These are phyloP conservation scores for Acanthopagrus latus DNA, from an alignment of 2,797 vertebrate species.

Conservation along the genomic window DNA sequence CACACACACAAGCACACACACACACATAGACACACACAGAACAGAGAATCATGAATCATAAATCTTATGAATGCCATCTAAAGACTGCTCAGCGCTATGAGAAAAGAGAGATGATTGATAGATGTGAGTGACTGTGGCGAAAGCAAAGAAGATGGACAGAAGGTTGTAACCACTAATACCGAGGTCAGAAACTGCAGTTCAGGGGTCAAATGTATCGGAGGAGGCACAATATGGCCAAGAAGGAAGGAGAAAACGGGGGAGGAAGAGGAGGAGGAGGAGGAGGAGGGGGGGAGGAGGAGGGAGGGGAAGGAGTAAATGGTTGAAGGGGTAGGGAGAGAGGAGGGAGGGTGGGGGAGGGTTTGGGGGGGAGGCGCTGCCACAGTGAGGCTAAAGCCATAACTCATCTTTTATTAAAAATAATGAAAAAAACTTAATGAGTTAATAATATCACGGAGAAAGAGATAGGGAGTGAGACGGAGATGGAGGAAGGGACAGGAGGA, in stretches of 20 bases:
- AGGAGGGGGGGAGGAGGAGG: conserved; percentile 36
- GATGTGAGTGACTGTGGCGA: conserved; percentile 61
- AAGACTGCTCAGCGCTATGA: conserved; percentile 80
- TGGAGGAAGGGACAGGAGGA: conserved; percentile 77
- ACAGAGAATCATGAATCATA: conserved; percentile 82
- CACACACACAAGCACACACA: conserved; percentile 28
- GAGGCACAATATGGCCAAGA: conserved; percentile 73
- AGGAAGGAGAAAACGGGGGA: conserved; percentile 39
- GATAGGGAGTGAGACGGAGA: conserved; percentile 75
- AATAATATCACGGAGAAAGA: conserved; percentile 85
- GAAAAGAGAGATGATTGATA: conserved; percentile 82
- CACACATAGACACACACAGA: conserved; percentile 30
- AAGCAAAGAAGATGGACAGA: conserved; percentile 78
- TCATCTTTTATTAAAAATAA: conserved; percentile 88
- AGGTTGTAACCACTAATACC: conserved; percentile 67
- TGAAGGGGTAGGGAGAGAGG: conserved; percentile 63
- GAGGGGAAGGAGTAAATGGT: conserved; percentile 60
- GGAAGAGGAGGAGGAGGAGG: not conserved
- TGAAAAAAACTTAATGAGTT: conserved; percentile 87
- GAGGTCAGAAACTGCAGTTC: conserved; percentile 72
- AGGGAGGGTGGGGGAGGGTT: conserved; percentile 32
- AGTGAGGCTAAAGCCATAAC: conserved; percentile 86
- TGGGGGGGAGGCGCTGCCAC: conserved; percentile 71
- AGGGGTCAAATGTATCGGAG: conserved; percentile 77
- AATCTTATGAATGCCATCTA: conserved; percentile 85